Evolutionary conservation across 2,113 vertebrate genomes (phyloP), one percentile per base, ranked within the genome.

Genomic region (Murina feae): DNA sequence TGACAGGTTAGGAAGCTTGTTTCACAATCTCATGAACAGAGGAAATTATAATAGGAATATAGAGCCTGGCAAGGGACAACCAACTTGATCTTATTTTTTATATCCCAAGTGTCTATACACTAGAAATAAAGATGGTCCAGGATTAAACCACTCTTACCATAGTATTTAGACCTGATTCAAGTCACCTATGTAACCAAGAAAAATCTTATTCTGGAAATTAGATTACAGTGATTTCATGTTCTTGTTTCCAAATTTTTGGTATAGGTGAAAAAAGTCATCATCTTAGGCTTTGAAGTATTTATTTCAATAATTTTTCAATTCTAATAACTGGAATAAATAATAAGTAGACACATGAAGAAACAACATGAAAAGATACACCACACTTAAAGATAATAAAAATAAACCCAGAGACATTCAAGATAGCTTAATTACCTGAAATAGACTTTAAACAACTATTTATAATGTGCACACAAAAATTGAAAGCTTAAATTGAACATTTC

Each of bases 281-380:
- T 83, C 9, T 1, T 88, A 88, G 42, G 23, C 28, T 93, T 84
- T 9, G 85, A 66, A 80, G 65, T 47, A 51, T 55, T 89, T 91
- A 20, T 82, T 76, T 44, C 23, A 85, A 86, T 89, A 47, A 47
- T 82, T 89, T 90, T 96, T 91, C 30, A 91, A 76, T 51, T 90
- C 6, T 1, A 51, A 30, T 76, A 47, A 85, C n/a, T 86, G 35
- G 16, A 85, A 66, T 84, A 85, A 75, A 16, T 84, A 42, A 81
- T 81, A 69, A 79, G 68, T 18, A 95, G 68, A 76, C 32, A 93
- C 47, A 63, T 72, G 37, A 95, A 90, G 14, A 85, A 35, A 72
- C 2, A 75, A 20, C 9, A 49, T 76, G 10, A 80, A 47, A 18
- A 92, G 3, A 58, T 68, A 51, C 6, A 47, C 17, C 13, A 60